Percentiles rank a stretch among this genome's conserved stretches.
phyloP scores from a whole-genome alignment of 2,797 vertebrate genomes.

The Psittacula echo region DNA sequence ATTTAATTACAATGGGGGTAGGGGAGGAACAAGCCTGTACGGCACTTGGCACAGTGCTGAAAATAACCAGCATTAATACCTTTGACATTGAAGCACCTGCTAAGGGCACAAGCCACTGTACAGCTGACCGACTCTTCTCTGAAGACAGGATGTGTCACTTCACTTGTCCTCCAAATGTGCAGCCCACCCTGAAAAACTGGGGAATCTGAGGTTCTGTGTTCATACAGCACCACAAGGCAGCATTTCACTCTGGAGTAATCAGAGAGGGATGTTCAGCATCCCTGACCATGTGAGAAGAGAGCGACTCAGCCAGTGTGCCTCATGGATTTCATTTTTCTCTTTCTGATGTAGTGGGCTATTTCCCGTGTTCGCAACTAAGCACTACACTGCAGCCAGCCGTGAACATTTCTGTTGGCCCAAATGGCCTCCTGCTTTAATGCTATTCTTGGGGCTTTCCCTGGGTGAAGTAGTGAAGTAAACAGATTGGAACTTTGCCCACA shows the following conservation, averaged over 20 bases:
- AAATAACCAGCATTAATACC: conserved; percentile 54
- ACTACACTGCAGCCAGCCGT: background rate
- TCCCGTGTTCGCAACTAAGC: background rate
- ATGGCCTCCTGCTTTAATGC: conserved; percentile 3
- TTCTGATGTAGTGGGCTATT: background rate
- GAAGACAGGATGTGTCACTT: background rate
- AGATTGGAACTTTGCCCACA: conserved; percentile 28
- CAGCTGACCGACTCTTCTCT: conserved; percentile 8
- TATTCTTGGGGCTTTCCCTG: conserved; percentile 32
- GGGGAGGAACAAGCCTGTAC: background rate
- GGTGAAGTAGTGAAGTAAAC: background rate
- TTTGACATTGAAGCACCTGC: conserved; percentile 58
- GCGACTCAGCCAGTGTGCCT: background rate
- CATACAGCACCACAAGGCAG: background rate
- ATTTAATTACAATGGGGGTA: conserved; percentile 30
- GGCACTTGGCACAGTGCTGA: background rate
- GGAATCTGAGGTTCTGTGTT: background rate
- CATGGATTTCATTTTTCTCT: background rate
- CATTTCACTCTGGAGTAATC: background rate
- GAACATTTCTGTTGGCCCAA: conserved; percentile 20
- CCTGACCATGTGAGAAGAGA: background rate
- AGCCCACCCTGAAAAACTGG: background rate
- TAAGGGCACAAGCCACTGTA: conserved; percentile 1
- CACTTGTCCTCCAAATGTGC: background rate
- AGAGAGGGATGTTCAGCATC: background rate